phyloP scores from a whole-genome alignment of 2,113 vertebrate species.

The Blennius ocellaris region DNA sequence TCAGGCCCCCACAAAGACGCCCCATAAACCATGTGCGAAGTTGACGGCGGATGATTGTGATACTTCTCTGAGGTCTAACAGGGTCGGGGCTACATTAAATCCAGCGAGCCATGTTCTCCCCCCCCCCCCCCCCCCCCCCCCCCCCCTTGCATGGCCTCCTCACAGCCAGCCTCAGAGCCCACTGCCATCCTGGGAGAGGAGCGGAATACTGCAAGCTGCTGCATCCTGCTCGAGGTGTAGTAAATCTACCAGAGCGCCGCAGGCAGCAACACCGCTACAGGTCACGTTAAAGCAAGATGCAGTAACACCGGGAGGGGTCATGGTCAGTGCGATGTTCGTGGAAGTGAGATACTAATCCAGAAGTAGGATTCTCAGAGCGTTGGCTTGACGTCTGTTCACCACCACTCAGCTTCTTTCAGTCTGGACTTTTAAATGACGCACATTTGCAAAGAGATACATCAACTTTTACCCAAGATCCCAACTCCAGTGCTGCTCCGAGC shows the following conservation, averaged over 20 bases:
- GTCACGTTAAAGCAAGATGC: conserved; percentile 14
- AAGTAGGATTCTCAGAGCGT: no score
- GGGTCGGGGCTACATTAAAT: conserved; percentile 74
- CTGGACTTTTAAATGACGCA: no score
- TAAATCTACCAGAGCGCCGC: conserved; percentile 51
- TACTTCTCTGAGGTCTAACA: conserved; percentile 64
- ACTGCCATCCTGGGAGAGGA: conserved; percentile 14
- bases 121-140: conserved; percentile 5
- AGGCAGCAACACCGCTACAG: conserved; percentile 23
- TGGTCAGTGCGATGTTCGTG: no score
- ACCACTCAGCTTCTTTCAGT: no score
- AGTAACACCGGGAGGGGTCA: no score
- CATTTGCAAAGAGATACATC: no score
- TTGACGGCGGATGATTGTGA: conserved; percentile 62
- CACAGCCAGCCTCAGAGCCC: background rate
- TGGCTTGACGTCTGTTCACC: no score
- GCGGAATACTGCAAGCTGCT: conserved; percentile 10
- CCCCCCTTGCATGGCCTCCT: conserved; percentile 47
- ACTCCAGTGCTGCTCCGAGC: no score
- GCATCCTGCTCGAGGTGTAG: conserved; percentile 17
- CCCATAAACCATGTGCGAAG: conserved; percentile 72
- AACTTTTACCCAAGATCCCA: no score
- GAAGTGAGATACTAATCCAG: no score
- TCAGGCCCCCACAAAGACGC: conserved; percentile 61
- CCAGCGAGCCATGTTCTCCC: conserved; percentile 47